Percentiles rank a stretch among this genome's conserved stretches.
These are phyloP conservation scores for Halcyon malimbica DNA, from an alignment of 2,113 vertebrate species.

Conservation along the genomic window DNA sequence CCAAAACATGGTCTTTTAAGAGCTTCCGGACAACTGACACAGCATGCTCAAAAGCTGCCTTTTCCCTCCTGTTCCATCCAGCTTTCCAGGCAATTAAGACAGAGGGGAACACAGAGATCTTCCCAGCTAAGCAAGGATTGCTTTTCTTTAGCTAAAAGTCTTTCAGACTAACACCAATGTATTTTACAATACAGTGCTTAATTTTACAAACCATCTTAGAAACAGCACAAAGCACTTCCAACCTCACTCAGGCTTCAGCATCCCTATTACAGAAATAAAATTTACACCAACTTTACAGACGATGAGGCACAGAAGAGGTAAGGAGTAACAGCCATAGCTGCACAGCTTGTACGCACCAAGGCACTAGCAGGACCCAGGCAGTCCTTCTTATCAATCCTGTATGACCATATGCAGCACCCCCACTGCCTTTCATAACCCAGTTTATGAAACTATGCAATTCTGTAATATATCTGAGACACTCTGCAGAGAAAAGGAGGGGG, in stretches of 20 bases:
- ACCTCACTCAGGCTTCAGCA: background rate
- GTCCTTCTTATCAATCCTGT: conserved; percentile 12
- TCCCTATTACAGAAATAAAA: background rate
- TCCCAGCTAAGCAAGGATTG: background rate
- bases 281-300: background rate
- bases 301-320: background rate
- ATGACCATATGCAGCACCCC: conserved; percentile 2
- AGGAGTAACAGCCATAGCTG: background rate
- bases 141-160: conserved; percentile 11
- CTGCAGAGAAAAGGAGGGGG: conserved; percentile 38
- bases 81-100: conserved; percentile 32
- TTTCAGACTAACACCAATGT: background rate
- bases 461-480: conserved; percentile 41
- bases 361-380: background rate
- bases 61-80: background rate
- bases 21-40: conserved; percentile 11
- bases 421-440: conserved; percentile 24
- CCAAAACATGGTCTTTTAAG: conserved; percentile 28
- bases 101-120: background rate
- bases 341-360: background rate
- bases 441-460: conserved; percentile 56
- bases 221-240: background rate
- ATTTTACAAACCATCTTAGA: background rate
- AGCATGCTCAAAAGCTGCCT: conserved; percentile 29
- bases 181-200: background rate